Conservation (phyloP, 2,113 vertebrate genomes). For the Seriola quinqueradiata region DNA sequence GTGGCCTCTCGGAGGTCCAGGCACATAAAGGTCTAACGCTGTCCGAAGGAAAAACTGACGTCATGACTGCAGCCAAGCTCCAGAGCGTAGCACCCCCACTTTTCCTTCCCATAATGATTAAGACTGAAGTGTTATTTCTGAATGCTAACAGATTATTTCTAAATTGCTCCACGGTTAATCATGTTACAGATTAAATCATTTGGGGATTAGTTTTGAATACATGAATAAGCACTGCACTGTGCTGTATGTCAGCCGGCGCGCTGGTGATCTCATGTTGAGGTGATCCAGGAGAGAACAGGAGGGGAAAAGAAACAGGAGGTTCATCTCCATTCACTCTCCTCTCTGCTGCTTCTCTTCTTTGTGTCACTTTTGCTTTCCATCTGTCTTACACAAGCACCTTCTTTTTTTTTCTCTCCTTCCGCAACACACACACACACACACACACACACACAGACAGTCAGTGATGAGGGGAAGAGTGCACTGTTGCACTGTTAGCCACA, state of each 20-base stretch:
- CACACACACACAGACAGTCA: conserved; percentile 20
- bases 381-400: background rate
- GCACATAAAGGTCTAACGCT: conserved; percentile 39
- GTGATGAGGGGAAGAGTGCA: conserved; percentile 49
- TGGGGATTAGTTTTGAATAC: conserved; percentile 71
- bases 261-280: conserved; percentile 56
- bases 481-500: conserved; percentile 39
- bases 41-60: conserved; percentile 42
- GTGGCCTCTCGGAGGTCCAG: conserved; percentile 59
- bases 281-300: conserved; percentile 6
- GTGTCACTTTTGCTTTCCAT: conserved; percentile 48
- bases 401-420: conserved; percentile 8
- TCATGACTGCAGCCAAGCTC: conserved; percentile 46
- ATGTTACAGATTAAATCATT: conserved; percentile 77
- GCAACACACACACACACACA: conserved; percentile 12
- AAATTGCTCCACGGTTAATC: conserved; percentile 78
- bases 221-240: conserved; percentile 62
- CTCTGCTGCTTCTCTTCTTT: conserved; percentile 26
- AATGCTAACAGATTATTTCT: conserved; percentile 77
- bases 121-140: conserved; percentile 64
- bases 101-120: conserved; percentile 49
- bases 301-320: background rate
- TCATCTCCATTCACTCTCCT: conserved; percentile 9
- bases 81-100: background rate
- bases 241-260: conserved; percentile 44